Evolutionary conservation across 2,888 invertebrate genomes (phyloP), one percentile per base, ranked within the genome.

Genomic region (Petrolisthes manimaculis): DNA sequence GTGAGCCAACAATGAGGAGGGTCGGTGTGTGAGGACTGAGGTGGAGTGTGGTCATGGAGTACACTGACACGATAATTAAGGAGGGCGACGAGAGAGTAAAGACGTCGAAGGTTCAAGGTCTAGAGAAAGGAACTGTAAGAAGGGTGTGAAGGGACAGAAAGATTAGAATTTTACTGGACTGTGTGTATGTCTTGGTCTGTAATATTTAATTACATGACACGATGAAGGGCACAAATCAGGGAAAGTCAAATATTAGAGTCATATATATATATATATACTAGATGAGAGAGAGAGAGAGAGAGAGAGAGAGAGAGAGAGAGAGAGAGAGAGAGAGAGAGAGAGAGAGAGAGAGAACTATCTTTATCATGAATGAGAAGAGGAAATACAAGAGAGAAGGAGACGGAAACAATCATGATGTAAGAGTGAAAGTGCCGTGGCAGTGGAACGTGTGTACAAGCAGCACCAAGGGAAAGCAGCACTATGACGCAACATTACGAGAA

Each of bases 321-420:
- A n/a, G 71, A 71, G 71, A 61, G 71, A 71, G 71, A n/a, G n/a
- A n/a, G 71, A n/a, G 71, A n/a, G n/a, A n/a, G 71, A 21, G 71
- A n/a, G 71, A n/a, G 71, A n/a, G 71, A 21, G n/a, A 21, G 71
- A 71, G 71, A 21, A n/a, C 37, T 37, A 37, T 37, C 37, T 37
- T 37, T 37, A 37, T 37, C 37, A 37, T 37, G 37, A 37, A 37
- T 37, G 37, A 37, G 37, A 37, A n/a, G 71, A 71, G 71, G 18
- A 21, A 71, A 21, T 6, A n/a, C 6, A 21, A 71, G 71, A 71
- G 71, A n/a, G 71, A n/a, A n/a, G 6, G n/a, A 71, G 71, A 71
- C 6, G 21, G 71, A 71, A 21, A 18, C n/a, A n/a, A 12, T n/a
- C n/a, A 37, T 71, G 14, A n/a, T 4, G 71, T 6, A 71, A n/a